Evolutionary conservation across 2,888 invertebrate genomes (phyloP), one percentile per base, ranked within the genome.

Genomic region (Hyposoter dolosus): DNA sequence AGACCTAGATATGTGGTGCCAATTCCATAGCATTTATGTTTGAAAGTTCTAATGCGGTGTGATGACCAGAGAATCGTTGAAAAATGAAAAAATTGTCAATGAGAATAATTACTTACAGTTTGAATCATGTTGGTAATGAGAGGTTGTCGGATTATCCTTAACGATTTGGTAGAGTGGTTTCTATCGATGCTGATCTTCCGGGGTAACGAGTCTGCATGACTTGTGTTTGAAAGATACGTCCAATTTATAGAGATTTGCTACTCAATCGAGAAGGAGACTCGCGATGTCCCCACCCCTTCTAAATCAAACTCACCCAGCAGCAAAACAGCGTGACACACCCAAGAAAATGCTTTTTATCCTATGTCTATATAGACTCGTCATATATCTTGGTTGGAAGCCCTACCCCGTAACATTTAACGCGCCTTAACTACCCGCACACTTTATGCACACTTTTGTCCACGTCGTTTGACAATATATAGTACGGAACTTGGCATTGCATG

Each of bases 321-420:
- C 60, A 35, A 63, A 43, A 47, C 71, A 47, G 40, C 72, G 80
- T 72, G 89, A 89, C 93, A 93, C 93, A 93, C 93, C 93, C 93
- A 93, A 89, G 91, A 91, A 92, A 92, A 91, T 93, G 93, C 92
- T 93, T 92, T 92, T 90, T 88, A 93, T 93, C 78, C 87, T 89
- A 84, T 68, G 66, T 74, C 71, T 76, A 83, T 83, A 83, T 60
- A 45, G 47, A 19, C 19, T 40, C 69, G 60, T 23, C 47, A 23
- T 68, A 76, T 83, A 88, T 87, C 71, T 63, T 32, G 32, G 63
- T 53, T 50, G 68, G 28, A 28, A 89, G 90, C 92, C 92, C 90
- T 91, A 90, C 92, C 92, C 90, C 90, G 91, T 92, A 91, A 92
- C 91, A 91, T 92, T 92, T 88, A 87, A 87, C 88, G 86, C 85